Base-by-base conservation (phyloP, 1,140 invertebrate species). In the Drosophila quadrilineata region DNA sequence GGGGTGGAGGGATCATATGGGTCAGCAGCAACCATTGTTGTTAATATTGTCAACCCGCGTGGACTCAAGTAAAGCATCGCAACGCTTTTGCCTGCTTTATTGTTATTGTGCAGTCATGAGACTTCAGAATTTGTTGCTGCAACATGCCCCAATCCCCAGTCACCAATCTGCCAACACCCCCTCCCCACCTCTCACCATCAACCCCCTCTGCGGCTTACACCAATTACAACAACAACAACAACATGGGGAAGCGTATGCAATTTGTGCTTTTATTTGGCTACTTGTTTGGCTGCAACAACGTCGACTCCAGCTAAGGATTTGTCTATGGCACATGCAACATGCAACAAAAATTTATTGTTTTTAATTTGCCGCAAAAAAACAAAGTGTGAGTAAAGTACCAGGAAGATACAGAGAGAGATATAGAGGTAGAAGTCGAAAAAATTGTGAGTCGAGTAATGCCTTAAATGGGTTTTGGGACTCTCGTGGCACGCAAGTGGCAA, bases 381-480 rank as follows among this genome's bases (percentile, higher is more conserved):
- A 33, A 24, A 6, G 26, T 31, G 28, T 41, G 62, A 21, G 26
- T 9, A 28, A 28, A n/a, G n/a, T 9, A 28, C 6, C 26, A 5
- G 26, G 26, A 74, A 49, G 50, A 60, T 53, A 28, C 52, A 46
- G 26, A 74, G 45, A 59, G 59, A n/a, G 60, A 33, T 33, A 52
- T 46, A 40, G 58, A 52, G 49, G 50, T 59, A 53, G 38, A 50
- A 71, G 41, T 50, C 50, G 58, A 79, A 62, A 79, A 79, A 85
- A 85, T 85, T 85, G 66, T 74, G 63, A 58, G 57, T 45, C 58
- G 52, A 58, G 80, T 88, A 82, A 86, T 75, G 75, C 66, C 80
- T 75, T 88, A 86, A 88, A 88, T 88, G 80, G 86, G 57, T 79
- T 77, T 65, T 75, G 71, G n/a, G n/a, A n/a, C n/a, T n/a, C n/a